Evolutionary conservation across 2,888 invertebrate species (phyloP), one percentile per base, ranked within the genome.

Genomic region (Fissipunctia ypsillon): DNA sequence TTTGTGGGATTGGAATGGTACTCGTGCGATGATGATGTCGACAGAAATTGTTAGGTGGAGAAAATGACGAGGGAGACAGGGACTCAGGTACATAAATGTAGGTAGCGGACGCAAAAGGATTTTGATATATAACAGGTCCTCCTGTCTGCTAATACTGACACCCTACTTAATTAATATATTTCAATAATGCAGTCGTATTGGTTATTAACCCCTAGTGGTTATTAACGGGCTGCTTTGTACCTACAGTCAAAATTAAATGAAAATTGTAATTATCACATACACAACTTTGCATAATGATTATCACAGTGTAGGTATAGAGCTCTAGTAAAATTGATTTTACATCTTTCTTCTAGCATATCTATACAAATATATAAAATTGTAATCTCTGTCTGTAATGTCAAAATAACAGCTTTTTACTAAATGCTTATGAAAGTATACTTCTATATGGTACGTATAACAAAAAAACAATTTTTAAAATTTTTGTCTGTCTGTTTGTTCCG

Each of bases 1-100:
- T 73, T 67, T 25, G 38, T 45, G 22, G 38, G 16, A 63, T 66
- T 52, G 38, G 38, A 63, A 38, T 41, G 25, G 16, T 63, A 52
- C n/a, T 22, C 45, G 43, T 63, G 35, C 28, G n/a, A 48, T 61
- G 28, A 28, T 52, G n/a, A 22, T 48, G 28, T 19, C n/a, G n/a
- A 45, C 22, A 38, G 35, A 35, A 35, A 16, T 2, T 22, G 4
- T 16, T 25, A 25, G 3, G 19, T 31, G 28, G 7, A 38, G 28
- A 28, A 67, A 38, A 48, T 4, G 9, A 19, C 28, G 67, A 28
- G 12, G 4, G 22, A 65, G 16, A 31, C 4, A 43, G 22, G 38
- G 16, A 66, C 5, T 35, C 5, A 35, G 35, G 35, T 35, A 35
- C 19, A 45, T 19, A 19, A 45, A 12, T 45, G 6, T 45, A 45